These are phyloP conservation scores for Gopherus evgoodei DNA, from an alignment of 2,113 vertebrate genomes.

Conservation along the genomic window DNA sequence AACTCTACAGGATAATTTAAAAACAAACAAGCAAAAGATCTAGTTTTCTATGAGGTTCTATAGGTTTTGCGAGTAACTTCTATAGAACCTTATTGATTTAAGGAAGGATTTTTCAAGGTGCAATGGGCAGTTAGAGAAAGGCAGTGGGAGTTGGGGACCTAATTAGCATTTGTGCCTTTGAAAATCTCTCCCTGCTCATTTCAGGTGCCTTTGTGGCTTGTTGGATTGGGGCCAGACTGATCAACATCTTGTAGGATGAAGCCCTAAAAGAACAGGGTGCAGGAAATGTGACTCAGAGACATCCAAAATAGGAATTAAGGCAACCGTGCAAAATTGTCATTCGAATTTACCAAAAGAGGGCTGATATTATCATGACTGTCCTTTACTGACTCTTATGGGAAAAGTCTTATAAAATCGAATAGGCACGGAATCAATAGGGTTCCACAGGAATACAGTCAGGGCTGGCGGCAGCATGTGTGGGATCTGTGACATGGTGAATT, in stretches of 20 bases:
- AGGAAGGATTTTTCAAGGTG: background rate
- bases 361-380: conserved; percentile 25
- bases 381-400: conserved; percentile 26
- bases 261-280: conserved; percentile 35
- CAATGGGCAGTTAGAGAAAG: background rate
- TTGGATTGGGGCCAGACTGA: background rate
- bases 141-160: background rate
- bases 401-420: conserved; percentile 50
- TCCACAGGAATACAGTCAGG: background rate
- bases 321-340: conserved; percentile 71
- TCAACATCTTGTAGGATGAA: background rate
- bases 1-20: background rate
- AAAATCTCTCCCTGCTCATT: background rate
- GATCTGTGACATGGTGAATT: background rate
- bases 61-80: background rate
- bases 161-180: background rate
- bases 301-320: conserved; percentile 42
- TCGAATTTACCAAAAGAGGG: conserved; percentile 67
- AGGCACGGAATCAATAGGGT: conserved; percentile 31
- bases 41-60: background rate
- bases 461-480: background rate
- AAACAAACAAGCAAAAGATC: background rate
- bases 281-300: conserved; percentile 20
- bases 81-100: background rate
- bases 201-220: background rate